Evolutionary conservation across 2,888 invertebrate species (phyloP).

Genomic region (Magallana nippona): DNA sequence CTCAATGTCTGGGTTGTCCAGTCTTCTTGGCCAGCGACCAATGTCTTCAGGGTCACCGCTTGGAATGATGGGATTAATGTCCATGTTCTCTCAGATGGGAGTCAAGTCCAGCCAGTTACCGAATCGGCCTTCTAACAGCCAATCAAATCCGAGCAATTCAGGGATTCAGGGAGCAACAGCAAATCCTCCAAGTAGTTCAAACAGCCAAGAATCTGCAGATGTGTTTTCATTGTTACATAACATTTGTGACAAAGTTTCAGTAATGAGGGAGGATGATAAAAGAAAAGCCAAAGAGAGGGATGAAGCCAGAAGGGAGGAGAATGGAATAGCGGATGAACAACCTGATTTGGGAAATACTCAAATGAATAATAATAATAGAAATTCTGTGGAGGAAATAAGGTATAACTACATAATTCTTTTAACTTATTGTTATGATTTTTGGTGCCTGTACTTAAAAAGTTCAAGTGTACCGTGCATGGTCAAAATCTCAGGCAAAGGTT

Average conservation of each 20-base stretch:
- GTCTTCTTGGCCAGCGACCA: neutral
- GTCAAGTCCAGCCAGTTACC: neutral
- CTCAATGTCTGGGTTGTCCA: constrained; percentile 34
- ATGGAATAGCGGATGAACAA: neutral
- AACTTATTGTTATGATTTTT: too few species aligned
- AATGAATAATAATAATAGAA: neutral
- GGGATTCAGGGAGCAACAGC: neutral
- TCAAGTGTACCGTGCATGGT: too few species aligned
- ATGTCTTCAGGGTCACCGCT: neutral
- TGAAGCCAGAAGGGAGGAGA: neutral
- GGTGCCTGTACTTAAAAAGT: too few species aligned
- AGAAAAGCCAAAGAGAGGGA: neutral
- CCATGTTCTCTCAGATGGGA: constrained; percentile 19
- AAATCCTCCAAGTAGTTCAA: neutral
- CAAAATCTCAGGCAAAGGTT: too few species aligned
- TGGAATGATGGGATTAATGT: constrained; percentile 38
- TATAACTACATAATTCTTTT: neutral
- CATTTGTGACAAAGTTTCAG: constrained; percentile 9
- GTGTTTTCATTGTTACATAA: neutral
- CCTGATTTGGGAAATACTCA: neutral
- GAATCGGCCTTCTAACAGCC: neutral
- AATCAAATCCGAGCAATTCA: neutral
- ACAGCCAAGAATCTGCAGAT: neutral
- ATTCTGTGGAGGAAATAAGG: constrained; percentile 8
- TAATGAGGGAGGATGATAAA: constrained; percentile 22